Evolutionary conservation across 2,888 invertebrate genomes (phyloP).

Genomic region (Yponomeuta evonymella): DNA sequence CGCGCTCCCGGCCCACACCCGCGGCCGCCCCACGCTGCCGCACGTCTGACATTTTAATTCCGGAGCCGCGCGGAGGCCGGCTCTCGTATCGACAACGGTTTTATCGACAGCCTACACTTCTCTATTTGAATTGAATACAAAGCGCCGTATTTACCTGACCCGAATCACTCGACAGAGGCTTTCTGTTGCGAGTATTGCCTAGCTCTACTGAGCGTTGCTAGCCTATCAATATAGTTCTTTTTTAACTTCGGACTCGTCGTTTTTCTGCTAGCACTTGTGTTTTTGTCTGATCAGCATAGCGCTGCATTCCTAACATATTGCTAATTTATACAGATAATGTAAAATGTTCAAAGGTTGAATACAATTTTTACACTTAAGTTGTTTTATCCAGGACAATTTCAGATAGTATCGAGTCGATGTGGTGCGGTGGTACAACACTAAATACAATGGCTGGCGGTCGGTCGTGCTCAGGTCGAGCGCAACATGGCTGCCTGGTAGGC

Average conservation of each 20-base stretch:
- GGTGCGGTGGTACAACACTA: conserved; percentile 56
- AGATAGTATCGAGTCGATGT: conserved; percentile 3
- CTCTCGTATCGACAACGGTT: conserved; percentile 58
- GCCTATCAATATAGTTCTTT: conserved; percentile 5
- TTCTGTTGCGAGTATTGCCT: conserved; percentile 12
- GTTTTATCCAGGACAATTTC: too few relatives aligned
- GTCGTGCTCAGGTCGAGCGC: conserved; percentile 76
- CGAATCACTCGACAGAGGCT: conserved; percentile 16
- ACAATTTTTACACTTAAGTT: too few relatives aligned
- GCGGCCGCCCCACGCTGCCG: conserved; percentile 51
- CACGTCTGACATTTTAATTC: conserved; percentile 76
- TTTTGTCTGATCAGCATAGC: too few relatives aligned
- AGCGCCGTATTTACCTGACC: conserved; percentile 22
- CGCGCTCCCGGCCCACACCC: conserved; percentile 37
- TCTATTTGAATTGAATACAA: conserved; percentile 33
- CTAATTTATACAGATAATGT: too few relatives aligned
- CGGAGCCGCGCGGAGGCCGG: conserved; percentile 52
- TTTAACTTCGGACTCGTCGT: background rate
- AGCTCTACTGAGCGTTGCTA: background rate
- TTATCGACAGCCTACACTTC: conserved; percentile 55
- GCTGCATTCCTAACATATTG: too few relatives aligned
- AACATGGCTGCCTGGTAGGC: conserved; percentile 75
- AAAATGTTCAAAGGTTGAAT: too few relatives aligned
- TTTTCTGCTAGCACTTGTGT: too few relatives aligned
- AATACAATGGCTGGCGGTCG: conserved; percentile 76